Evolutionary conservation across 1,140 invertebrate genomes (phyloP).

Genomic region (Rhagoletis zephyria): DNA sequence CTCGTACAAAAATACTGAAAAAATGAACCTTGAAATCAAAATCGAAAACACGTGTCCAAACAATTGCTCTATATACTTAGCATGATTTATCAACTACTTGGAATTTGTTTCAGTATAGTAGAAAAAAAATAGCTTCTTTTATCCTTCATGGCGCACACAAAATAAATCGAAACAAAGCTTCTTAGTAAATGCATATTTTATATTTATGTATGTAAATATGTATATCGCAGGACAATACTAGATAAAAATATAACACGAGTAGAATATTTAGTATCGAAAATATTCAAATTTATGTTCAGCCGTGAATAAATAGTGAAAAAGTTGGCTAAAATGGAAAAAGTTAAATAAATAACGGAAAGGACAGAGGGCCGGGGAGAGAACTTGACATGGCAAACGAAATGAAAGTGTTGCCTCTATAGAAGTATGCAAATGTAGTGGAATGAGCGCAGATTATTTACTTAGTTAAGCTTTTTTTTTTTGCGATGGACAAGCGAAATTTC

Average conservation of each 20-base stretch:
- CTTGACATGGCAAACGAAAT: not conserved
- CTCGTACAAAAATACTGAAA: not conserved
- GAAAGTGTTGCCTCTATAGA: not conserved
- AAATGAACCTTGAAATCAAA: not conserved
- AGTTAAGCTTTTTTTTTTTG: slow-evolving; percentile 23
- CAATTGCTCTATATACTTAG: not conserved
- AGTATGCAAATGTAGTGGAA: slow-evolving; percentile 4
- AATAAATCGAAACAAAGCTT: not conserved
- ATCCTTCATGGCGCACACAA: not conserved
- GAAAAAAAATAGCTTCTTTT: not conserved
- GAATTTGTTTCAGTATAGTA: not conserved
- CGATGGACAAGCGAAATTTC: not conserved
- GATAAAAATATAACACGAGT: no score
- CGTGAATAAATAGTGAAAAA: not conserved
- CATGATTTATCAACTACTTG: not conserved
- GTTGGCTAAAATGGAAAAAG: no score
- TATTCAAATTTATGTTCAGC: not conserved
- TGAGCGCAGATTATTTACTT: not conserved
- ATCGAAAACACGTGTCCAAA: not conserved
- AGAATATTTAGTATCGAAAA: not conserved
- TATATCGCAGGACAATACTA: no score
- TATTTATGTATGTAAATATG: no score
- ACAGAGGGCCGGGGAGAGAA: not conserved
- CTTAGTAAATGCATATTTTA: no score
- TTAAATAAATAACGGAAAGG: not conserved